Evolutionary conservation across 2,113 vertebrate species (phyloP).

Genomic region (Sterna hirundo): DNA sequence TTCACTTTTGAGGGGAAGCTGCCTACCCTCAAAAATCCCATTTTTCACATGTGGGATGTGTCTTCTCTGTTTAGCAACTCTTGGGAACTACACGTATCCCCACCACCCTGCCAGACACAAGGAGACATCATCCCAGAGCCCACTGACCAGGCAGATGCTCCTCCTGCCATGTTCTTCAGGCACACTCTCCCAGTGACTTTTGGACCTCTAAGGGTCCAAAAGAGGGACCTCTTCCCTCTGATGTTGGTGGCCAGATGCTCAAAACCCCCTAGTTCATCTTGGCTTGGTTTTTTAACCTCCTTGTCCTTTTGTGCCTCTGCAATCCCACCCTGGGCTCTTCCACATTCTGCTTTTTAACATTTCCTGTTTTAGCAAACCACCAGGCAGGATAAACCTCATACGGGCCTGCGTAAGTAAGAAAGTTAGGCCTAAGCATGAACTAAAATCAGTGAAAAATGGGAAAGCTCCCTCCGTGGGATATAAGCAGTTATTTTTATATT

Average conservation of each 20-base stretch:
- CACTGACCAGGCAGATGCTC: neutral
- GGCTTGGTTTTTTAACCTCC: neutral
- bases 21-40: neutral
- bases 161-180: neutral
- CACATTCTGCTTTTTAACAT: neutral
- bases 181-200: accelerated
- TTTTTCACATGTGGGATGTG: neutral
- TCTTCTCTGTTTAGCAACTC: neutral
- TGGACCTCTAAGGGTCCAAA: neutral
- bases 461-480: neutral
- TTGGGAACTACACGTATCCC: accelerated
- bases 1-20: neutral
- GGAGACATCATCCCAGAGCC: neutral
- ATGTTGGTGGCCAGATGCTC: neutral
- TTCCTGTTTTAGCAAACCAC: neutral
- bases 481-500: neutral
- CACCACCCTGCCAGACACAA: neutral
- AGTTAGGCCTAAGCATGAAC: neutral
- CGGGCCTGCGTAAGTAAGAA: neutral
- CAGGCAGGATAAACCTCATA: neutral
- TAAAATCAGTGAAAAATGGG: neutral
- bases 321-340: neutral
- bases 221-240: neutral
- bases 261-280: neutral
- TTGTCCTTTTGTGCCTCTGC: neutral